Evolutionary conservation across 2,113 vertebrate genomes (phyloP).

Genomic region (Apodemus sylvaticus): DNA sequence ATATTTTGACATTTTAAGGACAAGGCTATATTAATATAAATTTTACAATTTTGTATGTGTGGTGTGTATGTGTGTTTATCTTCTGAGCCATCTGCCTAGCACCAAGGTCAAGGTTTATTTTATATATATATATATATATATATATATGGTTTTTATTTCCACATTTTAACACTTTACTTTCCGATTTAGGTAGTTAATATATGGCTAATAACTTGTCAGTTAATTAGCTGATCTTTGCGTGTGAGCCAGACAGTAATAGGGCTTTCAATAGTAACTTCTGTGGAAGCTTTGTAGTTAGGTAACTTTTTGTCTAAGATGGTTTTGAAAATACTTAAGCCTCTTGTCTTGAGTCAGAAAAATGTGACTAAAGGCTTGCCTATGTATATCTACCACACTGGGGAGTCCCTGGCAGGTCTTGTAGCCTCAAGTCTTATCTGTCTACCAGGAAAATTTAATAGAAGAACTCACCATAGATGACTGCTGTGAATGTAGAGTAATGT

Average conservation of each 20-base stretch:
- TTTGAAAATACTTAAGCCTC: constrained; percentile 6
- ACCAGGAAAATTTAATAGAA: background rate
- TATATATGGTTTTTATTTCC: background rate
- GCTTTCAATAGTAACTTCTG: background rate
- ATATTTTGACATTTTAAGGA: background rate
- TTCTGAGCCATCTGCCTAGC: background rate
- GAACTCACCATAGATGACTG: background rate
- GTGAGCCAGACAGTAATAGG: background rate
- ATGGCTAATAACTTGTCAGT: background rate
- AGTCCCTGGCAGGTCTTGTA: background rate
- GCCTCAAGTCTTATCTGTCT: background rate
- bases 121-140: too few species aligned
- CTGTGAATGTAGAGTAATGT: background rate
- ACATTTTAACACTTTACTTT: constrained; percentile 4
- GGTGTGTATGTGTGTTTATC: background rate
- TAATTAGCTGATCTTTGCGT: background rate
- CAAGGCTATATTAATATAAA: background rate
- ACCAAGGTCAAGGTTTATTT: background rate
- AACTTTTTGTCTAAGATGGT: constrained; percentile 39
- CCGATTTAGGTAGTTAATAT: background rate
- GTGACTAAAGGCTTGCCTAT: background rate
- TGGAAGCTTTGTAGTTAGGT: constrained; percentile 22
- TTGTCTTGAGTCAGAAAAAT: constrained; percentile 32
- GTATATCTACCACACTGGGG: background rate
- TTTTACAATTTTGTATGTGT: background rate